These are phyloP conservation scores for Tyto alba DNA, from an alignment of 2,113 vertebrate species.

Conservation along the genomic window DNA sequence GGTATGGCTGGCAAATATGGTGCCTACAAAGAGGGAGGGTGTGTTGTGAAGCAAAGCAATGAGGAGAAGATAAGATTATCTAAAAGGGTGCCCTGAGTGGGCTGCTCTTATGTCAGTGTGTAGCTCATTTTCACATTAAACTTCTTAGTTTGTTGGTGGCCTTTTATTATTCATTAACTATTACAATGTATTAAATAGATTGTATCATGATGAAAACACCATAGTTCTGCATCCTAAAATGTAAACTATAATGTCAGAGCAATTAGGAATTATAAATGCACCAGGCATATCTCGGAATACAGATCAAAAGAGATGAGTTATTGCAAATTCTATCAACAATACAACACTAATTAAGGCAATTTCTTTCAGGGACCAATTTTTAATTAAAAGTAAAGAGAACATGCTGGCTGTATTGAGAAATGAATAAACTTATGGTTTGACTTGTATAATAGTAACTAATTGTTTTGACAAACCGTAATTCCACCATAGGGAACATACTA, in stretches of 20 bases:
- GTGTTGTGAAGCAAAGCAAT: neutral
- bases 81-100: neutral
- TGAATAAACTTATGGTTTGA: neutral
- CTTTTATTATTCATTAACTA: too few relatives aligned
- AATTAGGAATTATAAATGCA: neutral
- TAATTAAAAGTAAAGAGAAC: neutral
- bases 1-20: neutral
- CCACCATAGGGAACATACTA: neutral
- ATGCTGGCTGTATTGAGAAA: neutral
- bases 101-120: neutral
- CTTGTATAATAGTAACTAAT: neutral
- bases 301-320: neutral
- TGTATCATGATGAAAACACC: neutral
- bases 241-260: neutral
- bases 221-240: neutral
- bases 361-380: neutral
- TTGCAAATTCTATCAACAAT: neutral
- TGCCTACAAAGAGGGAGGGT: neutral
- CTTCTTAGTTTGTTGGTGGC: too few relatives aligned
- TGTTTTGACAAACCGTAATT: neutral
- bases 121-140: neutral
- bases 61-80: neutral
- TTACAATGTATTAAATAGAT: neutral
- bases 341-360: neutral
- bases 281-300: neutral